phyloP scores from a whole-genome alignment of 2,888 invertebrate genomes.

The Megastigmus dorsalis region DNA sequence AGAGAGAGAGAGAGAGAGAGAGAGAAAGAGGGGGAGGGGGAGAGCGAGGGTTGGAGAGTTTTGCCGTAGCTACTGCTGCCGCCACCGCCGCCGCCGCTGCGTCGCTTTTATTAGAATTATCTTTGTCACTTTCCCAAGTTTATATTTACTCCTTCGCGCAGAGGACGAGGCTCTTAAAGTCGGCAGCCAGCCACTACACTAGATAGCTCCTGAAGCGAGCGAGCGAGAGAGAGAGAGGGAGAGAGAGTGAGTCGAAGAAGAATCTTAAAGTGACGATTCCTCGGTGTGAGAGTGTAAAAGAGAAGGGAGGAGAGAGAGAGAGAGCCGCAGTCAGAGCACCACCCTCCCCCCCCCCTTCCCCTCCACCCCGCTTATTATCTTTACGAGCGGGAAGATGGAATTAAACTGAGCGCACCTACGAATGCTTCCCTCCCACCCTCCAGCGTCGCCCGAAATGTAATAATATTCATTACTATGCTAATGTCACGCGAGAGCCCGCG shows the following conservation, averaged over 20 bases:
- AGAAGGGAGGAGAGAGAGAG: conserved; percentile 26
- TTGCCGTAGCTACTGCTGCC: conserved; percentile 59
- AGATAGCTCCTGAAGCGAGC: no score
- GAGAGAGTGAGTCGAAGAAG: conserved; percentile 31
- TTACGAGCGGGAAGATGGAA: conserved; percentile 74
- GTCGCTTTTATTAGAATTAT: conserved; percentile 75
- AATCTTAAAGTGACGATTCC: conserved; percentile 52
- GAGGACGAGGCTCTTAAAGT: conserved; percentile 71
- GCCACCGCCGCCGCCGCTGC: conserved; percentile 66
- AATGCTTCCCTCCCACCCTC: no score
- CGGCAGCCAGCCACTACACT: not conserved
- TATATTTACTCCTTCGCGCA: conserved; percentile 71
- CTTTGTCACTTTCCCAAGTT: conserved; percentile 74
- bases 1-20: conserved; percentile 38
- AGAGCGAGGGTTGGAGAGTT: conserved; percentile 21
- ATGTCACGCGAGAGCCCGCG: conserved; percentile 67
- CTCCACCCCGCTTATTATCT: conserved; percentile 73
- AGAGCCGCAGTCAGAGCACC: conserved; percentile 59
- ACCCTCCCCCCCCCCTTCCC: conserved; percentile 64
- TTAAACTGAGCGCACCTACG: conserved; percentile 72
- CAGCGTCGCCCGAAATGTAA: conserved; percentile 72
- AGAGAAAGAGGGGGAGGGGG: conserved; percentile 28
- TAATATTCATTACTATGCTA: conserved; percentile 75
- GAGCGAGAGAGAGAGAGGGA: conserved; percentile 12
- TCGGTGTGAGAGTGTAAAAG: conserved; percentile 29